Base-by-base conservation (phyloP, 2,888 invertebrate genomes). In the Schizotus pectinicornis region DNA sequence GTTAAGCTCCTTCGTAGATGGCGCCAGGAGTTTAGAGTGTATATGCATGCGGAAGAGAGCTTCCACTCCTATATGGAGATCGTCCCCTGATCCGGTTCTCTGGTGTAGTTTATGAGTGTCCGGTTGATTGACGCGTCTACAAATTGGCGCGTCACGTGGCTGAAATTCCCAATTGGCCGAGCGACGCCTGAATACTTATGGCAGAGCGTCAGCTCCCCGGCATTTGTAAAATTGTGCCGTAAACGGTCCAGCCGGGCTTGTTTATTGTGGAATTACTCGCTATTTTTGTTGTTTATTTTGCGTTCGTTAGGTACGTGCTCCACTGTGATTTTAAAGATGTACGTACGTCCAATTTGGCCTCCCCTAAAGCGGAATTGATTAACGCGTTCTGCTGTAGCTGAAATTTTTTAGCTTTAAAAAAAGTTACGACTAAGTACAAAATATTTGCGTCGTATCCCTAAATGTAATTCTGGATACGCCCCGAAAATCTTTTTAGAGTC, bases 121-220 rank as follows among this genome's bases (percentile, higher is more conserved):
- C 64, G 54, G 56, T 66, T 69, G 69, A 69, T 68, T 68, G 69
- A 68, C 67, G 60, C 56, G 51, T 42, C 62, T 62, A 66, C 67
- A 66, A 68, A 69, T 68, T 69, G 67, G 67, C 51, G 45, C 54
- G 62, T 57, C 64, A 64, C 64, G 63, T 65, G 63, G 61, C 57
- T 56, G 59, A 67, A 68, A 68, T 69, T 65, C 57, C 59, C 64
- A 68, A 61, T 68, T 61, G 63, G 22, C 52, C 37, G 12, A 39
- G 32, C 50, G 33, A 30, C 32, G 39, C 35, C 51, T 37, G 56
- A 56, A 56, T 56, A 56, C 56, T 56, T 56, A 56, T 56, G 36
- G 35, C 14, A 22, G 13, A 31, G 41, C 30, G 41, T 39, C 35
- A 43, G 7, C 38, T 12, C 42, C 33, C 49, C 45, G n/a, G 47